Conservation (phyloP, 1,140 invertebrate genomes). For the Tachypleus tridentatus region DNA sequence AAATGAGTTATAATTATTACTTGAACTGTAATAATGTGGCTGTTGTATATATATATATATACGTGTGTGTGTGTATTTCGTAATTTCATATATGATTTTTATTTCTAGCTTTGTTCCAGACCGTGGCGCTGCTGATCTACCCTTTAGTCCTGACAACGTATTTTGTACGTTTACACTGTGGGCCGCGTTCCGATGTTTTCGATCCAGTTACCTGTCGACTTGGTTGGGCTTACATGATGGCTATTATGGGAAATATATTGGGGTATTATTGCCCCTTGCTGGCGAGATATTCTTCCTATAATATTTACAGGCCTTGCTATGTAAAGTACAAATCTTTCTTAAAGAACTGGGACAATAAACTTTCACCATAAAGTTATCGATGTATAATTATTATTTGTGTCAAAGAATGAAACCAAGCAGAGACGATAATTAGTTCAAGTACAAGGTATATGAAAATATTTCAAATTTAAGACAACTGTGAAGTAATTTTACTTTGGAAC, state of each 20-base stretch:
- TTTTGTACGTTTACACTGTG: slow-evolving; percentile 13
- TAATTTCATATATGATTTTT: background rate
- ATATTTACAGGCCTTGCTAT: slow-evolving; percentile 2
- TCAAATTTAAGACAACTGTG: too few species aligned
- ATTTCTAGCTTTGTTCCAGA: slow-evolving; percentile 14
- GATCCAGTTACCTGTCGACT: slow-evolving; percentile 9
- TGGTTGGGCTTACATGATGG: slow-evolving; percentile 17
- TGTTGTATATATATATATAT: too few species aligned
- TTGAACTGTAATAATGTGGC: too few species aligned
- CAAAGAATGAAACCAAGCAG: too few species aligned
- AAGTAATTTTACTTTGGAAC: too few species aligned
- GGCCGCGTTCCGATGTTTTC: slow-evolving; percentile 4
- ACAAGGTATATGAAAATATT: too few species aligned
- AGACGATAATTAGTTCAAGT: too few species aligned
- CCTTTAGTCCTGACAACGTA: slow-evolving; percentile 15
- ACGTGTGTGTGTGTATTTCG: background rate
- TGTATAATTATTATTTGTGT: too few species aligned
- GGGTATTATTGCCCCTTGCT: slow-evolving; percentile 19
- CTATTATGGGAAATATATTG: slow-evolving; percentile 13
- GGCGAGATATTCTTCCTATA: slow-evolving; percentile 16
- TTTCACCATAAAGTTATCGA: too few species aligned
- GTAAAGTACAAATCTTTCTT: too few species aligned
- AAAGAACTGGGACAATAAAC: too few species aligned
- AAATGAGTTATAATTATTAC: too few species aligned
- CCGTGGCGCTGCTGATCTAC: slow-evolving; percentile 9